phyloP scores from a whole-genome alignment of 2,888 invertebrate species.

The Amphiduros pacificus region DNA sequence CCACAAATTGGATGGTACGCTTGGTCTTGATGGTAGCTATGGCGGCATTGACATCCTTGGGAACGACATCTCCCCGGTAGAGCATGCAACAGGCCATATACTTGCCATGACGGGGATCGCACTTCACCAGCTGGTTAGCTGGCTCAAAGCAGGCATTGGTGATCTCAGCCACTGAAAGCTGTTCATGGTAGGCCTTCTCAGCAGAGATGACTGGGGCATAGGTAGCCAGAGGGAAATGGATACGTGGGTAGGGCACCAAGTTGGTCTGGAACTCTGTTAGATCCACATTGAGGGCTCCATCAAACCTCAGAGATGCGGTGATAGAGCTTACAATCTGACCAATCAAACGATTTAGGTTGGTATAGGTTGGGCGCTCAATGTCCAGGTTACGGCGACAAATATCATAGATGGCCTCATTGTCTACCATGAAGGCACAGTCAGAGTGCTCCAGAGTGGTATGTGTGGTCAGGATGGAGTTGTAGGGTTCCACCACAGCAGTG shows the following conservation, averaged over 20 bases:
- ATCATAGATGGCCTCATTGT: conserved; percentile 68
- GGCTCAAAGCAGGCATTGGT: conserved; percentile 4
- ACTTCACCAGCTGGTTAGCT: not conserved
- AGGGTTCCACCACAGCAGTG: conserved; percentile 51
- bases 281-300: not conserved
- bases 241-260: not conserved
- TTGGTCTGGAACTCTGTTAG: not conserved
- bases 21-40: conserved; percentile 1
- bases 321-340: conserved; percentile 7
- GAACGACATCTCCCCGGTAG: not conserved
- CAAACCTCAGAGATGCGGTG: conserved; percentile 1
- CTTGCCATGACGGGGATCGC: not conserved
- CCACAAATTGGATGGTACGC: conserved; percentile 3
- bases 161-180: not conserved
- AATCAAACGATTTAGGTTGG: conserved; percentile 75
- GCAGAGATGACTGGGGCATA: not conserved
- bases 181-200: conserved; percentile 2
- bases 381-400: conserved; percentile 78
- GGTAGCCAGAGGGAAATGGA: not conserved
- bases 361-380: conserved; percentile 82
- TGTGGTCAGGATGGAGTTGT: conserved; percentile 51
- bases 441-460: conserved; percentile 52
- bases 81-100: not conserved
- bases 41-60: conserved; percentile 1
- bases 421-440: conserved; percentile 48